A percentile compares a stretch with the other conserved stretches of the same genome.
Conservation (phyloP, 2,888 invertebrate genomes). For the Heliconius sara region DNA sequence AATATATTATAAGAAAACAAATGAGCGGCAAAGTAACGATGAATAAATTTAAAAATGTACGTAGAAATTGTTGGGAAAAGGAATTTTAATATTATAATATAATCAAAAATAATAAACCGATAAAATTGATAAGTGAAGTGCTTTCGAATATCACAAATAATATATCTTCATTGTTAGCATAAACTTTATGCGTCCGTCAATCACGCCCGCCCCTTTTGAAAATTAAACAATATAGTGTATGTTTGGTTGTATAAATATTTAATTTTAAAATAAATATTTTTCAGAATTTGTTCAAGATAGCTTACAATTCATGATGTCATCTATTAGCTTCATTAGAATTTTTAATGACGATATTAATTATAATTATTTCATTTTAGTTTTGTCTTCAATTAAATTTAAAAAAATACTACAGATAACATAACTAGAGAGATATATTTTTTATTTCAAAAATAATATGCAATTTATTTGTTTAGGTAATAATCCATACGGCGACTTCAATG, state of each 20-base stretch:
- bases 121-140: constrained; percentile 7
- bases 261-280: constrained; percentile 46
- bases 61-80: background rate
- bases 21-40: no score
- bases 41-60: background rate
- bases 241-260: constrained; percentile 57
- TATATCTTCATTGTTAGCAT: constrained; percentile 58
- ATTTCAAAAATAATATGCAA: no score
- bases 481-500: constrained; percentile 22
- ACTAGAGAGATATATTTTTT: no score
- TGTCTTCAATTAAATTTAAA: background rate
- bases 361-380: background rate
- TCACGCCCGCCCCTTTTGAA: constrained; percentile 54
- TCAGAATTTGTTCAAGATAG: background rate
- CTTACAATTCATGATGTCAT: background rate
- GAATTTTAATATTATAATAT: background rate
- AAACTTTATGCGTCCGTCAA: constrained; percentile 58
- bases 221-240: constrained; percentile 60
- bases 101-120: background rate
- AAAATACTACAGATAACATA: constrained; percentile 36
- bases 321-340: background rate
- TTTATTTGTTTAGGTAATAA: no score
- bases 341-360: no score
- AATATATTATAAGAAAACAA: background rate
- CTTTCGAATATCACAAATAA: constrained; percentile 48